Evolutionary conservation across 2,797 vertebrate genomes (phyloP), one percentile per base, ranked within the genome.

Genomic region (Syngnathus rostellatus): DNA sequence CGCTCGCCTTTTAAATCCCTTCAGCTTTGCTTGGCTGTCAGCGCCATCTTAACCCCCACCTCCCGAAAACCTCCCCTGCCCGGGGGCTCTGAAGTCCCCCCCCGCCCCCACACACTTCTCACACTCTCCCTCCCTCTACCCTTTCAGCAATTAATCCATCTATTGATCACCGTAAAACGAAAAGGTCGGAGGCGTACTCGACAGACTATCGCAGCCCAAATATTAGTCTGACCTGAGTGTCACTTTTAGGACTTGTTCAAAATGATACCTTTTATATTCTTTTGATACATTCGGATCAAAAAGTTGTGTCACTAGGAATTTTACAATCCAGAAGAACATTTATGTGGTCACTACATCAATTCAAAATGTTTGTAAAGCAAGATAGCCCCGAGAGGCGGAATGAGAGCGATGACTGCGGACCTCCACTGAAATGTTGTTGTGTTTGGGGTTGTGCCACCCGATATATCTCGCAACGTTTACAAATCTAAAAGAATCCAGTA

Each of bases 101-200:
- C 79, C 68, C 71, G 72, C 62, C 57, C 65, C 68, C 71, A 68
- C n/a, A 2, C 38, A 31, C 17, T 63, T 62, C 64, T 69, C 23
- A 4, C 72, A 59, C 62, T 69, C 6, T 75, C 69, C 62, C 75
- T 54, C 65, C 74, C 74, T 70, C 71, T 41, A 37, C 73, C 80
- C 77, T 87, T 85, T 84, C 81, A 87, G 80, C 81, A 91, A 89
- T 90, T 90, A 91, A 91, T 91, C 89, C 88, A 90, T 81, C 89
- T 88, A 91, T 90, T 90, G 90, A 92, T 91, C 88, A 89, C 77
- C 79, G 77, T 71, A 68, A 74, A 84, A 81, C 82, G 68, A 68
- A 82, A 81, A 81, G 69, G 75, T 72, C 37, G 38, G 59, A 80
- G 81, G 78, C 82, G 60, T 68, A 66, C 79, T 68, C 75, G 74